Percentiles rank a stretch among this genome's conserved stretches.
phyloP scores from a whole-genome alignment of 1,140 invertebrate species.

The Sarcophaga bullata region DNA sequence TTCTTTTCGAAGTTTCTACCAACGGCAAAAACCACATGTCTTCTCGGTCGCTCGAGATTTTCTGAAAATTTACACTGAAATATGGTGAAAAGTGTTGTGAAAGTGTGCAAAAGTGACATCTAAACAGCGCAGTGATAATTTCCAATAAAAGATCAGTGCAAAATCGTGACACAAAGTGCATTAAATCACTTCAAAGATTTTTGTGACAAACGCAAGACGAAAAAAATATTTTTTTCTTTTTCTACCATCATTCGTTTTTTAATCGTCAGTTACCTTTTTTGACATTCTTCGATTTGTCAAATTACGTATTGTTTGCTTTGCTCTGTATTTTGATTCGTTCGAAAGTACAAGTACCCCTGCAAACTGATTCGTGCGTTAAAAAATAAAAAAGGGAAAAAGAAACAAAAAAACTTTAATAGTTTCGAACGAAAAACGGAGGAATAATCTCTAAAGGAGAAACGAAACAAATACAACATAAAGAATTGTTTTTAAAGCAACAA shows the following conservation, averaged over 20 bases:
- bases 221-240: conserved; percentile 39
- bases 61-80: conserved; percentile 56
- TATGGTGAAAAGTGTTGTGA: conserved; percentile 61
- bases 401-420: not conserved
- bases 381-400: not conserved
- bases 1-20: conserved; percentile 59
- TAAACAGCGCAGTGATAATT: conserved; percentile 49
- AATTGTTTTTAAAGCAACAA: conserved; percentile 17
- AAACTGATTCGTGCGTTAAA: not conserved
- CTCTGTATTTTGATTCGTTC: conserved; percentile 28
- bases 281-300: conserved; percentile 44
- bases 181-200: conserved; percentile 39
- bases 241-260: conserved; percentile 38
- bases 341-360: conserved; percentile 30
- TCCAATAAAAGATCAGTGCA: conserved; percentile 54
- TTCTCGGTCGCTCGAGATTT: conserved; percentile 62
- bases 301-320: conserved; percentile 35
- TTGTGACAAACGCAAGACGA: conserved; percentile 43
- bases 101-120: conserved; percentile 55
- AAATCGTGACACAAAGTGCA: conserved; percentile 51
- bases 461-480: conserved; percentile 27
- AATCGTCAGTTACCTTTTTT: conserved; percentile 20
- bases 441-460: conserved; percentile 26
- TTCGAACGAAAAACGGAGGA: conserved; percentile 26
- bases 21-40: conserved; percentile 64